Percentiles rank a stretch among this genome's conserved stretches.
These are phyloP conservation scores for Stictocephala bisonia DNA, from an alignment of 2,888 invertebrate genomes.

Conservation along the genomic window DNA sequence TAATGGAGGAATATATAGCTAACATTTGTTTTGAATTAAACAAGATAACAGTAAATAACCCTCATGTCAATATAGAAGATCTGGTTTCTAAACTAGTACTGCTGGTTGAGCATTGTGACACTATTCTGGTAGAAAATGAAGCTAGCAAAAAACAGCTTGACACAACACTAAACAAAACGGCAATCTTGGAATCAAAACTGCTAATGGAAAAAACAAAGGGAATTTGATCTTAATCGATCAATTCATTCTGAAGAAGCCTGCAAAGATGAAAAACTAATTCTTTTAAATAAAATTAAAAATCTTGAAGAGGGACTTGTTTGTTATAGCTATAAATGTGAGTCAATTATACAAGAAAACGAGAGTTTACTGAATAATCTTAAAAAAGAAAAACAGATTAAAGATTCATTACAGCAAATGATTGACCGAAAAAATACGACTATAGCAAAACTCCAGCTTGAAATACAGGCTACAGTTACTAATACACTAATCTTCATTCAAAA, in stretches of 20 bases:
- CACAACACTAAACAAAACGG: background rate
- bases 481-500: background rate
- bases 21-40: background rate
- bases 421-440: background rate
- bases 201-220: background rate
- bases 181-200: background rate
- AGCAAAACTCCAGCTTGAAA: background rate
- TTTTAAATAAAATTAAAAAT: background rate
- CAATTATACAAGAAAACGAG: background rate
- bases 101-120: background rate
- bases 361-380: background rate
- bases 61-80: background rate
- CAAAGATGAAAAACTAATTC: background rate
- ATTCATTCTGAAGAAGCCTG: background rate
- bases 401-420: background rate
- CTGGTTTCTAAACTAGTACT: background rate
- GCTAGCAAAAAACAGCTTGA: background rate
- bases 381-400: background rate
- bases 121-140: background rate
- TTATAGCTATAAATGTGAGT: background rate
- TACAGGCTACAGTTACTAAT: background rate
- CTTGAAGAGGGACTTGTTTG: background rate
- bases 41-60: background rate
- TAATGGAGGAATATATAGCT: background rate
- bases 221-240: background rate